phyloP scores from a whole-genome alignment of 2,888 invertebrate genomes.

The Chorisops tibialis region DNA sequence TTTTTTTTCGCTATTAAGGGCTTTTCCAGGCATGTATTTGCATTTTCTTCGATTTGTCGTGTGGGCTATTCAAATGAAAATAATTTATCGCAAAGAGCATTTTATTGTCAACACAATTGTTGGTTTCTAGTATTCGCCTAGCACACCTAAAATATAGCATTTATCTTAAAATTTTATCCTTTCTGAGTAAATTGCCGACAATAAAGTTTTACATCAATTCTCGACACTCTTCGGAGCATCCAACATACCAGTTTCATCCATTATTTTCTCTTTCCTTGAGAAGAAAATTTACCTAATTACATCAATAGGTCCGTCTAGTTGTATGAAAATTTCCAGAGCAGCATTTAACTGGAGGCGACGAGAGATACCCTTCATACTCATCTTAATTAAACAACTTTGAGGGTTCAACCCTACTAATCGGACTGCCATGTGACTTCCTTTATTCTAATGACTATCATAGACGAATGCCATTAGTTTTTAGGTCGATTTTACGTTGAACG shows the following conservation, averaged over 20 bases:
- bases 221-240: neutral
- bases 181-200: neutral
- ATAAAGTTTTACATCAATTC: neutral
- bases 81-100: too few species aligned
- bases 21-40: too few species aligned
- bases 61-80: too few species aligned
- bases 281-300: constrained; percentile 8
- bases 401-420: neutral
- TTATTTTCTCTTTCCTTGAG: neutral
- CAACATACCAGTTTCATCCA: neutral
- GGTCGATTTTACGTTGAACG: neutral
- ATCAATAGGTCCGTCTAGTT: neutral
- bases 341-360: neutral
- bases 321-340: neutral
- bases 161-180: neutral
- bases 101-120: too few species aligned
- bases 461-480: neutral
- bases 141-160: too few species aligned
- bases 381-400: constrained; percentile 8
- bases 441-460: neutral
- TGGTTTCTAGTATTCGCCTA: too few species aligned
- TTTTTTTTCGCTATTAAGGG: neutral
- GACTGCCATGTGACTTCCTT: constrained; percentile 1
- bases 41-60: too few species aligned
- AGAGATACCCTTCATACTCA: neutral